A percentile compares a stretch with the other conserved stretches of the same genome.
phyloP scores from a whole-genome alignment of 92 coral and sea anemone species.

The Paragorgia papillata region DNA sequence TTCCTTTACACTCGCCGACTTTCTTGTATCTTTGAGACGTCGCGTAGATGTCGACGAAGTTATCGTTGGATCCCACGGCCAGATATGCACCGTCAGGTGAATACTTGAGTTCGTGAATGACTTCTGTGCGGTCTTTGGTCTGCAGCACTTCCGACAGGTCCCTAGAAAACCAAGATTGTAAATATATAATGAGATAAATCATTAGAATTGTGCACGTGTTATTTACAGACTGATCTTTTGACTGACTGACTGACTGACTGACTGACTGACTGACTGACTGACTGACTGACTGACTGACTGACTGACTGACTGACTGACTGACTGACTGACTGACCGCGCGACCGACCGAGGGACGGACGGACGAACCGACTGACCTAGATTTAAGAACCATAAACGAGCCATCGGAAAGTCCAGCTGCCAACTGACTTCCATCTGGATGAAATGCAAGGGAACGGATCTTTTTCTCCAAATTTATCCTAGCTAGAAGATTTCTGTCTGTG shows the following conservation, averaged over 20 bases:
- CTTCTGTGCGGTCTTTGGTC: slow-evolving; percentile 91
- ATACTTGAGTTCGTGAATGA: slow-evolving; percentile 91
- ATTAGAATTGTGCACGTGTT: no score
- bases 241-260: no score
- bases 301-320: no score
- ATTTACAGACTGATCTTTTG: no score
- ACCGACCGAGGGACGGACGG: no score
- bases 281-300: no score
- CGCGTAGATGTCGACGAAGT: slow-evolving; percentile 95
- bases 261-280: no score
- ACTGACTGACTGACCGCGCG: no score
- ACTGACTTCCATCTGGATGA: slow-evolving; percentile 88
- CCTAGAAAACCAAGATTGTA: slow-evolving; percentile 54
- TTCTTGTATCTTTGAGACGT: slow-evolving; percentile 94
- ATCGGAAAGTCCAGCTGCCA: slow-evolving; percentile 90
- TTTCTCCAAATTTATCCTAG: slow-evolving; percentile 88
- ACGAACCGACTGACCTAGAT: slow-evolving; percentile 69
- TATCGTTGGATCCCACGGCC: slow-evolving; percentile 99
- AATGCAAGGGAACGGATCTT: slow-evolving; percentile 88
- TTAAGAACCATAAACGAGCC: slow-evolving; percentile 93
- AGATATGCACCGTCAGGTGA: slow-evolving; percentile 97
- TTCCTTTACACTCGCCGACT: slow-evolving; percentile 98
- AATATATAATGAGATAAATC: no score
- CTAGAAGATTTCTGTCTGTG: slow-evolving; percentile 79
- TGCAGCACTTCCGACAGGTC: slow-evolving; percentile 90